These are phyloP conservation scores for Rapana venosa DNA, from an alignment of 2,888 invertebrate genomes.

Conservation along the genomic window DNA sequence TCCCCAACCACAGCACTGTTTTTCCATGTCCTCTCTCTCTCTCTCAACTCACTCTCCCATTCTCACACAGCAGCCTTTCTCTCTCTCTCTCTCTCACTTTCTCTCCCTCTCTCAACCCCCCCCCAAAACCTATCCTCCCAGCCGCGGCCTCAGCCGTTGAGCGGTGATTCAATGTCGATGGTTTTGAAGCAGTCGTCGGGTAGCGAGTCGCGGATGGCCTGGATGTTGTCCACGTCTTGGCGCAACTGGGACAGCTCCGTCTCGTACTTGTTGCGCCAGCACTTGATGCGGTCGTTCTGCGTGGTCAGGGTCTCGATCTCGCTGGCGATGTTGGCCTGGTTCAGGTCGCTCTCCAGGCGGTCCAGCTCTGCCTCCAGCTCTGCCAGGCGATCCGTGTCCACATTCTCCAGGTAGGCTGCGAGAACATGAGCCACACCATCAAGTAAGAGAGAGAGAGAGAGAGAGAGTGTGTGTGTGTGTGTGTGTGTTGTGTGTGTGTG, in stretches of 20 bases:
- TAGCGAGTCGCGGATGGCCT: conserved; percentile 73
- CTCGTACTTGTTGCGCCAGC: conserved; percentile 63
- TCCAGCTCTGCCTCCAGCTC: conserved; percentile 76
- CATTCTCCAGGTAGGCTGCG: conserved; percentile 60
- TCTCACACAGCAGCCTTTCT: no score
- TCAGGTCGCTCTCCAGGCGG: conserved; percentile 70
- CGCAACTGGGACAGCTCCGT: conserved; percentile 67
- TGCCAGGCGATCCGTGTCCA: conserved; percentile 73
- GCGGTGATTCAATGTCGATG: conserved; percentile 52
- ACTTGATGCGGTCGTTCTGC: conserved; percentile 54
- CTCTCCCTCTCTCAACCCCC: neutral
- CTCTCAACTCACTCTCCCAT: neutral
- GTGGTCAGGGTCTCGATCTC: conserved; percentile 49
- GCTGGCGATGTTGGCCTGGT: conserved; percentile 68
- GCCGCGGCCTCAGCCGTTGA: conserved; percentile 22
- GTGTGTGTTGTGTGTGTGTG: no score
- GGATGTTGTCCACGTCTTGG: conserved; percentile 73
- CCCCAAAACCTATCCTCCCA: neutral
- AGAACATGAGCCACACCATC: no score
- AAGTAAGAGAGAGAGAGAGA: no score
- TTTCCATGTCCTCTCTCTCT: neutral
- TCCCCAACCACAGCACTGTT: conserved; percentile 4
- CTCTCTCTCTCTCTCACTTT: neutral
- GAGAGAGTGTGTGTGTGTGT: no score
- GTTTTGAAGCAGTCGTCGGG: conserved; percentile 75